Conservation (phyloP, 2,888 invertebrate species). For the Papilio demoleus region DNA sequence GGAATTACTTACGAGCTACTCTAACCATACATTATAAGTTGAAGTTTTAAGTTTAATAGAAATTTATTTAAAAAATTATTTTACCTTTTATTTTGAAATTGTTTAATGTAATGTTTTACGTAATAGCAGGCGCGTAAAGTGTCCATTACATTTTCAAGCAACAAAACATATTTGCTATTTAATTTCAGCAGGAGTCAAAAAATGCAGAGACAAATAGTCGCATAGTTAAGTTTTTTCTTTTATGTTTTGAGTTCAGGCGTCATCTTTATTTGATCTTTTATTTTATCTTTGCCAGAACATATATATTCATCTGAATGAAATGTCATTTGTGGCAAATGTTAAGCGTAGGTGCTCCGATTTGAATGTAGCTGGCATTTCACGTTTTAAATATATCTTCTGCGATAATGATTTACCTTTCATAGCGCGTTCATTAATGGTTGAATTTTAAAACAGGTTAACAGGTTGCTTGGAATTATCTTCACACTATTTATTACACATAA, state of each 20-base stretch:
- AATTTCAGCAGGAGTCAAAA: slow-evolving; percentile 3
- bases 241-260: background rate
- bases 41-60: background rate
- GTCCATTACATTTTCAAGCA: too few species aligned
- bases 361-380: slow-evolving; percentile 6
- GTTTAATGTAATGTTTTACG: background rate
- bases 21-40: background rate
- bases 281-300: background rate
- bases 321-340: slow-evolving; percentile 4
- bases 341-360: background rate
- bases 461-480: background rate
- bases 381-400: background rate
- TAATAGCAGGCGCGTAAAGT: too few species aligned
- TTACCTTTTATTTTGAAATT: background rate
- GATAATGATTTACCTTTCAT: slow-evolving; percentile 10
- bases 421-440: slow-evolving; percentile 14
- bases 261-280: slow-evolving; percentile 4
- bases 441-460: slow-evolving; percentile 8
- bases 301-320: background rate
- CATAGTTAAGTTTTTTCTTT: background rate
- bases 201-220: background rate
- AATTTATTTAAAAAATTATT: background rate
- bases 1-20: slow-evolving; percentile 6
- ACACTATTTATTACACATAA: background rate
- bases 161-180: background rate